phyloP scores from a whole-genome alignment of 1,140 invertebrate species.

The Carposina sasakii region DNA sequence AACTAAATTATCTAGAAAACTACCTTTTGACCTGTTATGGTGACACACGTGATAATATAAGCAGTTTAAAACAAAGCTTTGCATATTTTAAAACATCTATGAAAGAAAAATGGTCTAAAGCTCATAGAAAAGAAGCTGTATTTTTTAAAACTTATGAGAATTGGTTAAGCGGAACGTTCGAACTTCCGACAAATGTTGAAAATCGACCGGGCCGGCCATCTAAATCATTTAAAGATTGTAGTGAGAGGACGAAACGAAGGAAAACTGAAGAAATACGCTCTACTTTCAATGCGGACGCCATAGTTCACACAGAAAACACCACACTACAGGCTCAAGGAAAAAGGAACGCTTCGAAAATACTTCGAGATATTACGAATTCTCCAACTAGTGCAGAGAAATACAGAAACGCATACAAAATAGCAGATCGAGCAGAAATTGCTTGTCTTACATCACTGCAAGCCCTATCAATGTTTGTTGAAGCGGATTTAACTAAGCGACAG shows the following conservation, averaged over 20 bases:
- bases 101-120: not conserved
- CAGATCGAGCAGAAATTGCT: not conserved
- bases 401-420: not conserved
- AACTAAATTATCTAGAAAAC: too few relatives aligned
- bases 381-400: constrained; percentile 11
- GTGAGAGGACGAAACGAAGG: not conserved
- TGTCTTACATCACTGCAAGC: constrained; percentile 14
- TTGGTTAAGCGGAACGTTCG: not conserved
- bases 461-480: constrained; percentile 28
- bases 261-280: not conserved
- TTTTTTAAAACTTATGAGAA: not conserved
- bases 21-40: too few relatives aligned
- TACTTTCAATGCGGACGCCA: not conserved
- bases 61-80: too few relatives aligned
- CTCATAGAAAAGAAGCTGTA: not conserved
- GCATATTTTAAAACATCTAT: not conserved
- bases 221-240: not conserved
- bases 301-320: not conserved
- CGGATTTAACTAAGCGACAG: constrained; percentile 25
- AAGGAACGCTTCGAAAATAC: not conserved
- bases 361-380: constrained; percentile 10
- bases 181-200: not conserved
- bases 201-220: not conserved
- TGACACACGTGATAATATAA: too few relatives aligned
- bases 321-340: not conserved